Evolutionary conservation across 2,113 vertebrate genomes (phyloP).

Genomic region (Conger conger): DNA sequence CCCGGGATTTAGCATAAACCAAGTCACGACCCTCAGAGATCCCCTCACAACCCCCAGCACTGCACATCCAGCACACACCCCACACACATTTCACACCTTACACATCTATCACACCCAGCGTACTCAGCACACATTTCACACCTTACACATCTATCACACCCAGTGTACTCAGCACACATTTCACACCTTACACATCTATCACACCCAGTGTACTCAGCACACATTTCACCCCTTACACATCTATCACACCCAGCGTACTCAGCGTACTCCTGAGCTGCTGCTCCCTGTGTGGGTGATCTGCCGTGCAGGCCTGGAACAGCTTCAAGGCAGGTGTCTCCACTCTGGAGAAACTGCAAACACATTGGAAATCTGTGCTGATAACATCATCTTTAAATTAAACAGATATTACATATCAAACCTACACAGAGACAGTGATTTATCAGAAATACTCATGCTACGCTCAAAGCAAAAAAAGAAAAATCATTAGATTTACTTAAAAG

Average conservation of each 20-base stretch:
- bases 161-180: not conserved
- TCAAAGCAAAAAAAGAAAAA: too few species aligned
- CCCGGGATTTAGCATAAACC: not conserved
- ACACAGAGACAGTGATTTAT: slow-evolving; percentile 3
- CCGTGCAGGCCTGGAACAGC: slow-evolving; percentile 28
- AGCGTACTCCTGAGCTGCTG: not conserved
- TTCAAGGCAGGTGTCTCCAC: slow-evolving; percentile 35
- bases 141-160: not conserved
- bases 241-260: not conserved
- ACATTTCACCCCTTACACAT: not conserved
- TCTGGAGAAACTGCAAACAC: not conserved
- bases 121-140: not conserved
- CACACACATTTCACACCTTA: too few species aligned
- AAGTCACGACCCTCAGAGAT: not conserved
- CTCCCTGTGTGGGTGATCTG: slow-evolving; percentile 2
- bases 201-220: not conserved
- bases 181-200: not conserved
- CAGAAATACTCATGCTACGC: too few species aligned
- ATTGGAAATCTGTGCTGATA: not conserved
- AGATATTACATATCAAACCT: not conserved
- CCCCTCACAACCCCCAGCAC: not conserved
- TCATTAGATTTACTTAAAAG: too few species aligned
- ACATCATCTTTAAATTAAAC: slow-evolving; percentile 12
- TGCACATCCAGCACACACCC: not conserved
- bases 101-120: too few species aligned